These are phyloP conservation scores for Microplitis deprimator DNA, from an alignment of 2,888 invertebrate species.

Conservation along the genomic window DNA sequence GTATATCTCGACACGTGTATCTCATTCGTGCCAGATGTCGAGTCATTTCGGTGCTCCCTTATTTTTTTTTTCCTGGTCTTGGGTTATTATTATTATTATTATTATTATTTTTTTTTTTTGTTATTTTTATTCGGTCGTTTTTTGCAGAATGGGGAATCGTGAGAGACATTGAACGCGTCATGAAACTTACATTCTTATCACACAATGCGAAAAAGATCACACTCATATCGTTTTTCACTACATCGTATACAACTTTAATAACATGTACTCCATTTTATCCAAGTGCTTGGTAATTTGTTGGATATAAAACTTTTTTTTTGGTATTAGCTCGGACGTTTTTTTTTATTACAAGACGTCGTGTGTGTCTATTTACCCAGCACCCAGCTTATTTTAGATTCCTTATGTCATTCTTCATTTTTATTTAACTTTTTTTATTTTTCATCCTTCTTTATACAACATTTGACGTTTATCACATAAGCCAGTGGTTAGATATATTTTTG, in stretches of 20 bases:
- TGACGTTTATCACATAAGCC: slow-evolving; percentile 41
- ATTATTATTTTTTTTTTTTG: slow-evolving; percentile 39
- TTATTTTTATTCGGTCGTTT: slow-evolving; percentile 27
- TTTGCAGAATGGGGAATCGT: slow-evolving; percentile 19
- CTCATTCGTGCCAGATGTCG: slow-evolving; percentile 59
- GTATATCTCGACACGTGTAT: slow-evolving; percentile 54
- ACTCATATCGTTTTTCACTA: neutral
- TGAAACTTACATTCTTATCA: slow-evolving; percentile 18
- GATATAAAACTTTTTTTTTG: neutral
- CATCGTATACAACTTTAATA: neutral
- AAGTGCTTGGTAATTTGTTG: neutral
- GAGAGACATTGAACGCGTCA: slow-evolving; percentile 28
- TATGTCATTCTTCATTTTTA: slow-evolving; percentile 6
- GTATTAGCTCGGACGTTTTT: neutral
- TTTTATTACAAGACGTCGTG: neutral
- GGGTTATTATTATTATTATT: slow-evolving; percentile 28
- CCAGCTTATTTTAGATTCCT: neutral
- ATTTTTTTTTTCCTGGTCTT: slow-evolving; percentile 35
- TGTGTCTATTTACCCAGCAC: neutral
- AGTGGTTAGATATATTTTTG: slow-evolving; percentile 46
- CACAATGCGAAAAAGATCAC: neutral
- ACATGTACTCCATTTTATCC: neutral
- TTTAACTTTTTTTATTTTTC: slow-evolving; percentile 18
- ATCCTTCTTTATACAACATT: slow-evolving; percentile 25
- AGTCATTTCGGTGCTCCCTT: slow-evolving; percentile 49